These are phyloP conservation scores for Thomomys bottae DNA, from an alignment of 2,113 vertebrate species.

Conservation along the genomic window DNA sequence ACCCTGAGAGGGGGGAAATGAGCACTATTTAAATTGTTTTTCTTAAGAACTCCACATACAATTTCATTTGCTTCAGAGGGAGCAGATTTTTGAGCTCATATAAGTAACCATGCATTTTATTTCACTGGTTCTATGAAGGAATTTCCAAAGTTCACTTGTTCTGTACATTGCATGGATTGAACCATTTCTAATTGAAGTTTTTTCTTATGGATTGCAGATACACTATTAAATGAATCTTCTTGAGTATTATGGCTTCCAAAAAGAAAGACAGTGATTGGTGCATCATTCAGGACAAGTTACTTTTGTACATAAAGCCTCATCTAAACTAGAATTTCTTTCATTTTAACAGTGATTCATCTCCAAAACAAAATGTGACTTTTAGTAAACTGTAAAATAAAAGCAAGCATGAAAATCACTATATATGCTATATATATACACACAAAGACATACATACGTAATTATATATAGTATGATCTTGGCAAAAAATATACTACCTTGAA, in stretches of 20 bases:
- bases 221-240: conserved; percentile 26
- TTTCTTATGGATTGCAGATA: conserved; percentile 67
- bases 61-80: conserved; percentile 53
- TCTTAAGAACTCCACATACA: neutral
- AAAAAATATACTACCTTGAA: neutral
- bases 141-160: conserved; percentile 50
- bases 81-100: conserved; percentile 2
- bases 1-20: neutral
- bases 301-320: conserved; percentile 38
- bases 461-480: neutral
- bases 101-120: conserved; percentile 1
- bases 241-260: conserved; percentile 38
- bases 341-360: conserved; percentile 18
- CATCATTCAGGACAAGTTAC: neutral
- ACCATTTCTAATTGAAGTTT: conserved; percentile 55
- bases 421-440: neutral
- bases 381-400: neutral
- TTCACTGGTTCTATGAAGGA: neutral
- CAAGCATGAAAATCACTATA: neutral
- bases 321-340: conserved; percentile 30
- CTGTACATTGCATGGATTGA: conserved; percentile 17
- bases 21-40: conserved; percentile 11
- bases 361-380: conserved; percentile 1
- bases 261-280: conserved; percentile 34
- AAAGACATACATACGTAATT: too few species aligned